These are phyloP conservation scores for Bacillus rossius DNA, from an alignment of 1,140 invertebrate species.

Conservation along the genomic window DNA sequence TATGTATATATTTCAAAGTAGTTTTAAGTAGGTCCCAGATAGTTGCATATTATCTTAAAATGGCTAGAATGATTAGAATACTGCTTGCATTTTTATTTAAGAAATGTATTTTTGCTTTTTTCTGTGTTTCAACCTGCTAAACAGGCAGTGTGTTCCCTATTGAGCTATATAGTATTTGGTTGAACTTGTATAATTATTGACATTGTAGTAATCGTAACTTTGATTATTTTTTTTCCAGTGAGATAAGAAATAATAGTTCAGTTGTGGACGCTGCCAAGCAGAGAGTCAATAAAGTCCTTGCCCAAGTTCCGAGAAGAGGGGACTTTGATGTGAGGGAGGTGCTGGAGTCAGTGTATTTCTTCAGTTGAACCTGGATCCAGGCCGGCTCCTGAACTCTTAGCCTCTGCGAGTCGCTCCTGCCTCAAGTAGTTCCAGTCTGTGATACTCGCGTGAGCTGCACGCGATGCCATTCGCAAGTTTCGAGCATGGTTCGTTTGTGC, in stretches of 20 bases:
- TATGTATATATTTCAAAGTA: too few relatives aligned
- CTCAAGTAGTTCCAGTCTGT: too few relatives aligned
- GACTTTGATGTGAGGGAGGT: constrained; percentile 69
- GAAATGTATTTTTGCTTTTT: too few relatives aligned
- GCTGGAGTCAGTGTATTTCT: constrained; percentile 75
- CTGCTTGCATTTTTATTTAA: too few relatives aligned
- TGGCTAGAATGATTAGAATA: too few relatives aligned
- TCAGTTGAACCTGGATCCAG: constrained; percentile 51
- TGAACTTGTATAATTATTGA: background rate
- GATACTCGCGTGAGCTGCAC: too few relatives aligned
- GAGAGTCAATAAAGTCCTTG: constrained; percentile 55
- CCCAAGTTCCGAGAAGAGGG: constrained; percentile 61
- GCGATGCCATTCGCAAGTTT: too few relatives aligned
- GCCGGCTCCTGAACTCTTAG: background rate
- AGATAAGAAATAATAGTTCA: constrained; percentile 46
- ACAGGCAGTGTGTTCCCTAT: background rate
- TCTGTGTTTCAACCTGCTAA: background rate
- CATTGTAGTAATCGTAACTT: constrained; percentile 8
- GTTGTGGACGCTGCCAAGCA: constrained; percentile 48
- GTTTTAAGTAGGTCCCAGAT: too few relatives aligned
- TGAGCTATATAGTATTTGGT: background rate
- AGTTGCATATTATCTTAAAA: too few relatives aligned
- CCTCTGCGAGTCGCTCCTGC: background rate
- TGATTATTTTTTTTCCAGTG: constrained; percentile 40
- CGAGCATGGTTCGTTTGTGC: too few relatives aligned